Conservation (phyloP, 2,797 vertebrate genomes). For the Crenuchus spilurus region DNA sequence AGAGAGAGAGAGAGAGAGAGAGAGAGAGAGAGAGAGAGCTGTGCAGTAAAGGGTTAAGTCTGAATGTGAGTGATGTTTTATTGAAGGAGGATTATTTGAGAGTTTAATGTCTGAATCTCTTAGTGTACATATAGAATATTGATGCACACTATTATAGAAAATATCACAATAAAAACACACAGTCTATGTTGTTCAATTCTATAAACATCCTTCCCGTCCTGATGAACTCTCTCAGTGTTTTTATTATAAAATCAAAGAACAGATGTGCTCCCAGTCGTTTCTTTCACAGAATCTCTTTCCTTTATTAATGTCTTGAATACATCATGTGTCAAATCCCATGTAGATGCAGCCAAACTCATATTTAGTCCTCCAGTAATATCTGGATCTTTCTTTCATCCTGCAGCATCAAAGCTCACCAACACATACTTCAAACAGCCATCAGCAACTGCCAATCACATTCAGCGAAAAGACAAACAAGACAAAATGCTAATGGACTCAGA, state of each 20-base stretch:
- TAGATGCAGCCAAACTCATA: slow-evolving; percentile 66
- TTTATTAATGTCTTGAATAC: background rate
- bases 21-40: too few species aligned
- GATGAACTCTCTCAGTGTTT: background rate
- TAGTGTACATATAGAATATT: too few species aligned
- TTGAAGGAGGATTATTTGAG: too few species aligned
- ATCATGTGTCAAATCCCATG: slow-evolving; percentile 7
- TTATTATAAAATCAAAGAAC: background rate
- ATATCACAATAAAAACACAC: too few species aligned
- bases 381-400: slow-evolving; percentile 71
- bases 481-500: slow-evolving; percentile 73
- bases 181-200: background rate
- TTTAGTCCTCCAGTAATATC: slow-evolving; percentile 71
- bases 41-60: too few species aligned
- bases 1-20: too few species aligned
- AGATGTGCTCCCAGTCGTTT: background rate
- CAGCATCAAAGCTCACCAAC: slow-evolving; percentile 51
- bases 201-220: background rate
- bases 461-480: slow-evolving; percentile 73
- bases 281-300: background rate
- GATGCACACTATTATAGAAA: too few species aligned
- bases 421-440: slow-evolving; percentile 73
- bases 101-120: too few species aligned
- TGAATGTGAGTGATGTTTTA: too few species aligned
- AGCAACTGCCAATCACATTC: slow-evolving; percentile 74